Base-by-base conservation (phyloP, 2,113 vertebrate genomes). In the Urocitellus parryii region DNA sequence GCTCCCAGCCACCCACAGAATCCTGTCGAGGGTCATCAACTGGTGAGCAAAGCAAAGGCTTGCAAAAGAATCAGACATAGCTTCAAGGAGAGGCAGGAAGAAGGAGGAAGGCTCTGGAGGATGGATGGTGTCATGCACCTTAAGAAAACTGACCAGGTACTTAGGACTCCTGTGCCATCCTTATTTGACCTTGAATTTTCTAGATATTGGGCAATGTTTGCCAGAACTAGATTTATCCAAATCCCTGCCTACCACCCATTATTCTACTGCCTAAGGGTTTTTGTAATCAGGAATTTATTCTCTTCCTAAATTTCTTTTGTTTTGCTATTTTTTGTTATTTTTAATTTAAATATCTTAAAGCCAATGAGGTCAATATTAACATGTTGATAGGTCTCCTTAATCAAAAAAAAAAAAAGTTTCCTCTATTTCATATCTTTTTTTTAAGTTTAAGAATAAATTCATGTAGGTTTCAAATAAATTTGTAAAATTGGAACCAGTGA, bases 1-100 rank as follows among this genome's bases (percentile, higher is more conserved):
- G 98, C 97, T 98, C 96, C 74, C 53, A 98, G 86, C 96, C 98
- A 98, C 97, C 96, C 97, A 96, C 94, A 95, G 98, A 97, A 98
- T 94, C 82, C 76, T 72, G 58, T 97, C 97, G 98, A 96, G 83
- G 97, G 92, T 87, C 97, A 98, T 98, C 98, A 97, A 98, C 97
- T 98, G 97, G 97, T 97, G 96, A 98, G 27, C 83, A 87, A 96
- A 80, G 97, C 95, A 95, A 97, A 98, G 95, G 98, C 98, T 98
- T 98, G 96, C 97, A 98, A 98, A 97, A 98, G 97, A 98, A 98
- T 96, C 96, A 94, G 95, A 91, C 91, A 86, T 85, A 87, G 95
- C 87, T 95, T 91, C 34, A 1, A 97, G 74, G 90, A 98, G 90
- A 98, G 82, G 17, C 53, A 58, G 74, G 58, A 83, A 97, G 84